These are phyloP conservation scores for Rhamnusium bicolor DNA, from an alignment of 2,888 invertebrate species.

Conservation along the genomic window DNA sequence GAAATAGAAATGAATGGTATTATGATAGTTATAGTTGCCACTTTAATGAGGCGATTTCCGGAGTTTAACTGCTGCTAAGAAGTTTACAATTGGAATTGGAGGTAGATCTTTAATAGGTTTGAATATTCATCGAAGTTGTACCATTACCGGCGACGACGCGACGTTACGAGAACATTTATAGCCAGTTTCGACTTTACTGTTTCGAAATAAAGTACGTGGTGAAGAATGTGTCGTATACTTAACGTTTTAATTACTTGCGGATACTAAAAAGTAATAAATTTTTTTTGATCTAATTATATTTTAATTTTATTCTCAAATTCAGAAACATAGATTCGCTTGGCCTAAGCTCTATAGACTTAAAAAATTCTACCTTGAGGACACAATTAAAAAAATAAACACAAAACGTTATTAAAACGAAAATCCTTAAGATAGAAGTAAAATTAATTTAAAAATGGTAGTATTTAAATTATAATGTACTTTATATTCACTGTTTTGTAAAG, in stretches of 20 bases:
- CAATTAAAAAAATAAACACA: constrained; percentile 1
- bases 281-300: too few relatives aligned
- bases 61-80: neutral
- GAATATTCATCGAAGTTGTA: constrained; percentile 9
- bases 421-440: neutral
- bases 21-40: neutral
- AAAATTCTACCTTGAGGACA: neutral
- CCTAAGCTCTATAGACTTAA: too few relatives aligned
- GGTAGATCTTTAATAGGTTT: constrained; percentile 17
- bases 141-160: neutral
- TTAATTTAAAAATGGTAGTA: constrained; percentile 14
- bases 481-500: neutral
- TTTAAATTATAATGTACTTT: neutral
- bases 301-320: too few relatives aligned
- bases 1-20: constrained; percentile 1
- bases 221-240: neutral
- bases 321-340: too few relatives aligned
- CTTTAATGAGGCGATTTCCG: neutral
- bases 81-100: constrained; percentile 12
- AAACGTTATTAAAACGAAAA: constrained; percentile 1
- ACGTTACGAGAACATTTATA: neutral
- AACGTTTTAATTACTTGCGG: neutral
- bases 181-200: constrained; percentile 4
- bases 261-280: too few relatives aligned
- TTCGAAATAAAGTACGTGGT: neutral